Evolutionary conservation across 2,797 vertebrate species (phyloP), one percentile per base, ranked within the genome.

Genomic region (Ispidina picta): DNA sequence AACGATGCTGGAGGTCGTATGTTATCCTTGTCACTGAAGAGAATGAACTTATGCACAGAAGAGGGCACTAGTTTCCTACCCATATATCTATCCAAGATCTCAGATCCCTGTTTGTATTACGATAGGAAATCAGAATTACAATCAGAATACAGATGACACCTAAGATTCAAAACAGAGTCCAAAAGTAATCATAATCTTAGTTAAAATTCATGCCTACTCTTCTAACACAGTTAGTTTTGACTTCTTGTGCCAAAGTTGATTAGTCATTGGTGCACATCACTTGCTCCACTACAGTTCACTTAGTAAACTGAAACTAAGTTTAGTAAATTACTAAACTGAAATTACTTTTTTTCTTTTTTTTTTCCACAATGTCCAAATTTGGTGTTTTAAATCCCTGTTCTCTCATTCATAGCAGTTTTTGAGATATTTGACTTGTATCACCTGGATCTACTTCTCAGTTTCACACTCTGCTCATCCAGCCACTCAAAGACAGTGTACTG

Each of bases 31-130:
- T 35, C 58, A 69, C 18, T 12, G 33, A 43, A 56, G 20, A 41
- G 46, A 66, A 79, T n/a, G 37, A 54, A 25, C 29, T 52, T 26
- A 52, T 8, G 5, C 65, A 82, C 86, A 89, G 91, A 89, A 79
- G 75, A 83, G 72, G 82, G 83, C 79, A 90, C 59, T 63, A 89
- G 54, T 71, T 85, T 94, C 78, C 82, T 78, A 58, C 31, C 22
- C 33, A 31, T 54, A 2, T 14, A 31, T 44, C 74, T 85, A 51
- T 65, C n/a, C 51, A 85, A 0, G 12, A 15, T 76, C 19, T 83
- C 46, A 80, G 10, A 25, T 25, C 37, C 37, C 37, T 39, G 37
- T 39, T 52, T 0, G 2, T n/a, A n/a, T 85, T 71, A 49, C 12
- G 43, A 5, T 6, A 66, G 48, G 22, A 35, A 39, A 39, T 39